Base-by-base conservation (phyloP, 2,113 vertebrate genomes). In the Origma solitaria region DNA sequence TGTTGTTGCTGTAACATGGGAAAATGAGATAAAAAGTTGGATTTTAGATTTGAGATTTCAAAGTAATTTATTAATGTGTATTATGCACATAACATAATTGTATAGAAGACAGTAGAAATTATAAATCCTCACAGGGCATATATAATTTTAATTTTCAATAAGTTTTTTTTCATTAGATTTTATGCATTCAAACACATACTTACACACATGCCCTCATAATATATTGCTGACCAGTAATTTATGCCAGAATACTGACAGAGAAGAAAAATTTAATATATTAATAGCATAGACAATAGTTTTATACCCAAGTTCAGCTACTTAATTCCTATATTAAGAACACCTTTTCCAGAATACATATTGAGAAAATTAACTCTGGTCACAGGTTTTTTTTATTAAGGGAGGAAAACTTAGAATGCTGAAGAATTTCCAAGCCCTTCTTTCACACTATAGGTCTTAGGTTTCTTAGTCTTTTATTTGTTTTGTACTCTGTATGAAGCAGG, bases 331-430 rank as follows among this genome's bases (percentile, higher is more conserved):
- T 81, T 89, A 75, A 62, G 47, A 88, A 15, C 33, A 78, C 20
- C 2, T 21, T 42, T 95, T 91, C 56, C 77, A 83, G 54, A 95
- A 62, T 81, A 62, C 35, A 56, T 92, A 51, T 37, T 94, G 65
- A 92, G 81, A 92, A 94, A 84, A 92, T 91, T 95, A 92, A 71
- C 64, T 92, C 56, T 84, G 12, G 28, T 62, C 64, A 82, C 84
- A 87, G 33, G 70, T 58, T 91, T 91, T 93, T 95, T 86, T 42
- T 66, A 42, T 86, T 92, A 94, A 62, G 33, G 28, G 27, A 66
- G 68, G 64, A 82, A 95, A 94, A 82, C 51, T 69, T 94, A 42
- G 70, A 91, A 66, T 89, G 18, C 50, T 92, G 51, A 95, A 84
- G 69, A 77, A 91, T 86, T 91, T 94, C 47, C 51, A 81, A 82